phyloP scores from a whole-genome alignment of 2,797 vertebrate species.

The Adrianichthys oophorus region DNA sequence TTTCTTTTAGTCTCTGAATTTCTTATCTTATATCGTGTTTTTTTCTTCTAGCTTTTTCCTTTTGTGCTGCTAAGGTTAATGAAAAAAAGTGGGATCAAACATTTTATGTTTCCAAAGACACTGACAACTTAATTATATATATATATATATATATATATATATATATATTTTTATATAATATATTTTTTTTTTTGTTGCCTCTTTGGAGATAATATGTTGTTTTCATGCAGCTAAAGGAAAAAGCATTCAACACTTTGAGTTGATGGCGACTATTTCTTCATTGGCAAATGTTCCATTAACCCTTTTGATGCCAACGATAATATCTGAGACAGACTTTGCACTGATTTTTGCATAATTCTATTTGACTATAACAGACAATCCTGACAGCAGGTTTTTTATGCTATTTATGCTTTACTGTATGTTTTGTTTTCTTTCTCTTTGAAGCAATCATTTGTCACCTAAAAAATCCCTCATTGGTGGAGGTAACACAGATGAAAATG shows the following conservation, averaged over 20 bases:
- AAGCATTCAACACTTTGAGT: neutral
- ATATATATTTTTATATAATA: neutral
- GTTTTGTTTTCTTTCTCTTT: conserved; percentile 27
- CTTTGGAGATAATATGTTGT: conserved; percentile 2
- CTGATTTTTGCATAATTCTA: conserved; percentile 32
- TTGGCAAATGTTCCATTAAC: conserved; percentile 28
- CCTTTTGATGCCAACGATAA: conserved; percentile 20
- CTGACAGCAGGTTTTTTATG: conserved; percentile 1
- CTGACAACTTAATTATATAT: neutral
- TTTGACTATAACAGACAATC: conserved; percentile 17
- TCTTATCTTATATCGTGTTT: conserved; percentile 16
- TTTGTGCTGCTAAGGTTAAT: conserved; percentile 1
- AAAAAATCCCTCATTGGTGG: too few relatives aligned
- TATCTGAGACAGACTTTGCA: conserved; percentile 32
- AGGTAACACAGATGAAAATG: neutral
- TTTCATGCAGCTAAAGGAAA: conserved; percentile 10
- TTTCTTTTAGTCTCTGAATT: neutral
- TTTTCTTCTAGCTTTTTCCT: conserved; percentile 5
- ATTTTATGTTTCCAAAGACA: neutral
- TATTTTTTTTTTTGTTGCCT: conserved; percentile 8
- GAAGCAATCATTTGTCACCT: conserved; percentile 24
- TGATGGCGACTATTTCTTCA: conserved; percentile 16
- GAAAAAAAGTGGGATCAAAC: conserved; percentile 4
- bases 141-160: too few relatives aligned
- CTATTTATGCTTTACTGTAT: conserved; percentile 7